phyloP scores from a whole-genome alignment of 2,888 invertebrate species.

The Laspeyria flexula region DNA sequence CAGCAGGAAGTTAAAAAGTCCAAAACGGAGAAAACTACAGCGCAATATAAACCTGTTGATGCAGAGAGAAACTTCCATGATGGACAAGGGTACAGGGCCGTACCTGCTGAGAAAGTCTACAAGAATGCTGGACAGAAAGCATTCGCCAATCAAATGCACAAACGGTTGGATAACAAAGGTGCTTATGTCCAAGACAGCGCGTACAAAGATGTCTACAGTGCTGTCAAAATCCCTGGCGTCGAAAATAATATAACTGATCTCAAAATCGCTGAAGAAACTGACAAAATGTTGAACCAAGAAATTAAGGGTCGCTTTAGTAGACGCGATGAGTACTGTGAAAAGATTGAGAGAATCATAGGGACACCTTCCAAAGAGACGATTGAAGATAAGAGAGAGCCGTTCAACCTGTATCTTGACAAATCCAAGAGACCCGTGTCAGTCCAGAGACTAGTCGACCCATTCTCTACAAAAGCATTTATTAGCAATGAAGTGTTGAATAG shows the following conservation, averaged over 20 bases:
- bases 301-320: conserved; percentile 73
- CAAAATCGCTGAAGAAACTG: conserved; percentile 82
- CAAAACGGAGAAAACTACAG: conserved; percentile 67
- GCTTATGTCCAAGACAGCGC: conserved; percentile 81
- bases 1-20: conserved; percentile 73
- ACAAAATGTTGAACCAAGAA: conserved; percentile 77
- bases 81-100: conserved; percentile 69
- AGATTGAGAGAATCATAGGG: conserved; percentile 64
- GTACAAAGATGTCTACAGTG: conserved; percentile 80
- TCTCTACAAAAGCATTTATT: conserved; percentile 76
- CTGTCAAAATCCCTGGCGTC: conserved; percentile 76
- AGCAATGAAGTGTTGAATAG: conserved; percentile 67
- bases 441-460: conserved; percentile 72
- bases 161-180: conserved; percentile 82
- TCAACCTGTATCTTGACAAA: conserved; percentile 69
- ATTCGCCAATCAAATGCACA: conserved; percentile 82
- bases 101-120: conserved; percentile 76
- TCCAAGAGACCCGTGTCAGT: conserved; percentile 72
- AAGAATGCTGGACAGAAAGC: conserved; percentile 80
- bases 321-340: conserved; percentile 73
- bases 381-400: conserved; percentile 70
- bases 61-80: conserved; percentile 63
- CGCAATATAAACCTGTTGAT: conserved; percentile 73
- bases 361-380: conserved; percentile 72
- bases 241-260: conserved; percentile 82